phyloP scores from a whole-genome alignment of 2,888 invertebrate genomes.

The Carcina quercana region DNA sequence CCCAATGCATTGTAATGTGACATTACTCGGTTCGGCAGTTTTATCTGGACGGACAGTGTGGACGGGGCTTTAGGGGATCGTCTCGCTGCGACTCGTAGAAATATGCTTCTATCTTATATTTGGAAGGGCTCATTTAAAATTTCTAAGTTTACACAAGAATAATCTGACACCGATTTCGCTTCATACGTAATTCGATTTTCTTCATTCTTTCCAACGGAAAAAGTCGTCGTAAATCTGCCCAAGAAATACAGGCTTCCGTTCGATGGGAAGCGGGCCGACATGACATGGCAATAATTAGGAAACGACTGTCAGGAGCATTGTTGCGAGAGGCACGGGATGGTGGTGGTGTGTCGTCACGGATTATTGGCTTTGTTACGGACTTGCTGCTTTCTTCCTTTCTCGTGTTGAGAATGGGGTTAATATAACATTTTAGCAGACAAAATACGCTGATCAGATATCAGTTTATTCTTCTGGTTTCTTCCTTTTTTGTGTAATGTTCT shows the following conservation, averaged over 20 bases:
- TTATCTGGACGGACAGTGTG: slow-evolving; percentile 27
- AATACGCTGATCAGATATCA: no score
- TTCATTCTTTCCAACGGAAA: no score
- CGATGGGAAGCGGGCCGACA: not conserved
- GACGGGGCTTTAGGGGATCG: slow-evolving; percentile 27
- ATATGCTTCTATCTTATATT: not conserved
- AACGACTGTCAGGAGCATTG: slow-evolving; percentile 12
- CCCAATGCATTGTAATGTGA: slow-evolving; percentile 62
- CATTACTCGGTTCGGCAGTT: slow-evolving; percentile 44
- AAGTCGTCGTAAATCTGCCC: no score
- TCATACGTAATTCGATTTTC: no score
- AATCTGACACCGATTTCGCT: no score
- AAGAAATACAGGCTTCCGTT: not conserved
- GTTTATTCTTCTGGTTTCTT: no score
- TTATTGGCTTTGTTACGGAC: slow-evolving; percentile 7
- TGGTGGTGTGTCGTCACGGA: slow-evolving; percentile 5
- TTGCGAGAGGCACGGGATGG: not conserved
- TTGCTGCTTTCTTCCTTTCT: not conserved
- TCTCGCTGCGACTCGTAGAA: not conserved
- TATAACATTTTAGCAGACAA: no score
- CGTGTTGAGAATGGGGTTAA: no score
- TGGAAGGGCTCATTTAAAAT: not conserved
- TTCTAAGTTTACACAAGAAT: not conserved
- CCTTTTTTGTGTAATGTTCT: no score
- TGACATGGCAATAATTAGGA: slow-evolving; percentile 18